Evolutionary conservation across 1,140 invertebrate species (phyloP).

Genomic region (Aplysia californica): DNA sequence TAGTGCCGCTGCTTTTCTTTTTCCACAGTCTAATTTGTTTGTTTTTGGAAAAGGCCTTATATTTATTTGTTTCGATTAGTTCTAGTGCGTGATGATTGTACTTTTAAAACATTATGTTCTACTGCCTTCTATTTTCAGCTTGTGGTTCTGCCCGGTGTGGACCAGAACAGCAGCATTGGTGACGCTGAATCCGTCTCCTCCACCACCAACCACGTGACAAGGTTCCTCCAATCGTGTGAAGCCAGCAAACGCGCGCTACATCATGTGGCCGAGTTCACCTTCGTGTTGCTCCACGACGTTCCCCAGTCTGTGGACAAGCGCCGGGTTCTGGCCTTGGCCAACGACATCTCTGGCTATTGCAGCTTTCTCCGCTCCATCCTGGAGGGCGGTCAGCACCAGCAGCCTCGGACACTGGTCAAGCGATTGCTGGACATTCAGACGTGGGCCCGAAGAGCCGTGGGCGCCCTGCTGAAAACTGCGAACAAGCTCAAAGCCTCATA

Average conservation of each 20-base stretch:
- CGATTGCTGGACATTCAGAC: constrained; percentile 11
- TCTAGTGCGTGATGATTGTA: too few species aligned
- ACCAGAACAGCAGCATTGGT: too few species aligned
- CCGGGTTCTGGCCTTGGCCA: constrained; percentile 4
- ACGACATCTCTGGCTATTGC: constrained; percentile 11
- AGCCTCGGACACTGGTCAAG: background rate
- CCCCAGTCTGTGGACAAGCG: constrained; percentile 7
- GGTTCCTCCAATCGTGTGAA: background rate
- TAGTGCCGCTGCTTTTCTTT: too few species aligned
- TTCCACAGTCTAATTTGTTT: too few species aligned
- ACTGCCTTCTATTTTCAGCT: too few species aligned
- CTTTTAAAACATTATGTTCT: too few species aligned
- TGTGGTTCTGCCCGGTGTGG: too few species aligned
- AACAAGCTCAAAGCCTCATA: background rate
- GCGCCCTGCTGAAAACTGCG: background rate
- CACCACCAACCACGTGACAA: constrained; percentile 18
- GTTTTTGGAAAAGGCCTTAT: too few species aligned
- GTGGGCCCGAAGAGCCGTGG: constrained; percentile 12
- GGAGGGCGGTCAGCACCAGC: background rate
- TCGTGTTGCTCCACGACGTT: constrained; percentile 6
- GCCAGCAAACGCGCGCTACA: background rate
- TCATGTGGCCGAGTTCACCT: constrained; percentile 23
- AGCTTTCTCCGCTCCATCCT: constrained; percentile 12
- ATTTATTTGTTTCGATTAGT: too few species aligned
- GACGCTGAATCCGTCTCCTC: too few species aligned